Percentiles rank a stretch among this genome's conserved stretches.
phyloP scores from a whole-genome alignment of 92 coral and sea anemone species.

The Montipora capitata region DNA sequence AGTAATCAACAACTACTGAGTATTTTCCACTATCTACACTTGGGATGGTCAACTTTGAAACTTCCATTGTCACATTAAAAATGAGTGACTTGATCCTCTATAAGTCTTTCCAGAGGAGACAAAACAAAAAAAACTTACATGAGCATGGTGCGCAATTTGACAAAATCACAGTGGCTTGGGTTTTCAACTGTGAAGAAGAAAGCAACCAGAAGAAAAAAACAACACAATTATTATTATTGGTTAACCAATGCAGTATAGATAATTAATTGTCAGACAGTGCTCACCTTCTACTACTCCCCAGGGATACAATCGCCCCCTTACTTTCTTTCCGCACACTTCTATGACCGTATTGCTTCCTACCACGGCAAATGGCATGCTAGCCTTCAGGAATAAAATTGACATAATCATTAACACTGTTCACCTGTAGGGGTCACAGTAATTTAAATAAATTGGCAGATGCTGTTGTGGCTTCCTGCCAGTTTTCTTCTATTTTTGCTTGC shows the following conservation, averaged over 20 bases:
- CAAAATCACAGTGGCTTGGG: conserved; percentile 98
- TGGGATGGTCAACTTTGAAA: no score
- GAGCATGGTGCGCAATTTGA: conserved; percentile 94
- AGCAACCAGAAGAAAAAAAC: background rate
- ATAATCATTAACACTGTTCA: no score
- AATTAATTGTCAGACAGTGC: background rate
- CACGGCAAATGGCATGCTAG: conserved; percentile 95
- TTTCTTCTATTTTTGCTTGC: no score
- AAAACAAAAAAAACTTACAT: conserved; percentile 75
- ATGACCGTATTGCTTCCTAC: conserved; percentile 97
- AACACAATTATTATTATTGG: background rate
- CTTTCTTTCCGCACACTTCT: conserved; percentile 94
- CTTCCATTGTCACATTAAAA: no score
- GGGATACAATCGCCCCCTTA: conserved; percentile 95
- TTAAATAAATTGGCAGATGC: no score
- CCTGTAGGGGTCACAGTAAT: no score
- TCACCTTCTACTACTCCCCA: conserved; percentile 99
- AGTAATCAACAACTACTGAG: no score
- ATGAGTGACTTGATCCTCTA: no score
- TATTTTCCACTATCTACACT: no score
- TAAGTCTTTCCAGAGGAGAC: no score
- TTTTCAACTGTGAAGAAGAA: conserved; percentile 89
- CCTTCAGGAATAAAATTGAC: conserved; percentile 43
- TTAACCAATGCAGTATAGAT: background rate
- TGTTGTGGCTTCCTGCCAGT: no score